Evolutionary conservation across 2,797 vertebrate genomes (phyloP).

Genomic region (Pangasius mekongensis): DNA sequence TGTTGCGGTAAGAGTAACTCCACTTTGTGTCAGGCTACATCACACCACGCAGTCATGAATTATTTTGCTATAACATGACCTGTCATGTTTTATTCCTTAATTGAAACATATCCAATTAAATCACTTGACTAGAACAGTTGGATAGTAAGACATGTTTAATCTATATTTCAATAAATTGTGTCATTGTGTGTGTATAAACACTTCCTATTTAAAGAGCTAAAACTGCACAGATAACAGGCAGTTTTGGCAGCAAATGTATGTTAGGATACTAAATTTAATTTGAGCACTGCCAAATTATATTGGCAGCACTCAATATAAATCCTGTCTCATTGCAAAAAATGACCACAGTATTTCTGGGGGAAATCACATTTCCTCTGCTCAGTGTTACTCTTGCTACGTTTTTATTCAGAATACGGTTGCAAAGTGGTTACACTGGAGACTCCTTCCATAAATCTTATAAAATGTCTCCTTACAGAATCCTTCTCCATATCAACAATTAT

Average conservation of each 20-base stretch:
- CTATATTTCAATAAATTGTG: background rate
- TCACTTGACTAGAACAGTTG: background rate
- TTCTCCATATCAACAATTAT: background rate
- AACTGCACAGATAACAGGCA: background rate
- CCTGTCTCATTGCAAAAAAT: background rate
- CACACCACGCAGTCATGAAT: background rate
- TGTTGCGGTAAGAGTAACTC: background rate
- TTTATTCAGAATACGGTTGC: background rate
- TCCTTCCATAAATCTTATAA: background rate
- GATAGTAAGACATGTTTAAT: background rate
- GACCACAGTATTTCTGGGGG: background rate
- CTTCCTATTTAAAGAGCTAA: background rate
- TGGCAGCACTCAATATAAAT: background rate
- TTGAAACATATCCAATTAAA: background rate
- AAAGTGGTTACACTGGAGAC: background rate
- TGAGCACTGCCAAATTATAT: background rate
- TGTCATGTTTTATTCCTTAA: background rate
- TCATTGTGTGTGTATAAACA: background rate
- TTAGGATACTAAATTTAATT: background rate
- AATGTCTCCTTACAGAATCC: background rate
- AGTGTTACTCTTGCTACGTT: background rate
- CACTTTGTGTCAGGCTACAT: background rate
- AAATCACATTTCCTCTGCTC: background rate
- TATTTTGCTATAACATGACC: background rate
- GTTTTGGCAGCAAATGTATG: background rate